Evolutionary conservation across 2,797 vertebrate genomes (phyloP), one percentile per base, ranked within the genome.

Genomic region (Channallabes apus): DNA sequence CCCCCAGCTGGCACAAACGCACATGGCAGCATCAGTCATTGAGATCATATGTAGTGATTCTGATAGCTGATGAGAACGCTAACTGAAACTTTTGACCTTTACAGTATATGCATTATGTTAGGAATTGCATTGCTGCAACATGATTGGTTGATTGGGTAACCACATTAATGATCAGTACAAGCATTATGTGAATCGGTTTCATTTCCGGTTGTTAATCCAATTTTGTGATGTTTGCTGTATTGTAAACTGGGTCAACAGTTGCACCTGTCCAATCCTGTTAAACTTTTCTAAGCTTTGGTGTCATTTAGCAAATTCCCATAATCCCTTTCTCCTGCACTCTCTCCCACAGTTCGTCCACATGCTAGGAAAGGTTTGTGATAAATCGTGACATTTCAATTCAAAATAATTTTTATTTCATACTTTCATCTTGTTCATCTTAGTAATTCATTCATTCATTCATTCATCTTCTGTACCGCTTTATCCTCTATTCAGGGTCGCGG

Each of bases 251-350:
- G 17, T 54, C 12, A 80, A 67, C 32, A 75, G 67, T 67, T 76
- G 78, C 86, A 84, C 84, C 62, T 78, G 64, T 59, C 51, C 64
- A 68, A 68, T 58, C 22, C 51, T 12, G 14, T 67, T 64, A 69
- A 6, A 59, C 38, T 82, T 84, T 84, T 75, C 67, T 61, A 80
- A 85, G 79, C 51, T 84, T 54, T 82, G 56, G 61, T 87, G 85
- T 87, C 84, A 81, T 84, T 75, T 84, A 82, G 61, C 84, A 89
- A 80, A 82, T 87, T 86, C 85, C 75, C 82, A 82, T 38, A 64
- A 83, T 86, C 68, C 64, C n/a, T 54, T 85, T 87, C 61, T 75
- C 38, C 35, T 41, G 54, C 58, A 14, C n/a, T 67, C 64, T 78
- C 24, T 51, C 58, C 51, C 15, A 80, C 38, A 72, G n/a, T 41